phyloP scores from a whole-genome alignment of 2,113 vertebrate genomes.

The Hypanus sabinus region DNA sequence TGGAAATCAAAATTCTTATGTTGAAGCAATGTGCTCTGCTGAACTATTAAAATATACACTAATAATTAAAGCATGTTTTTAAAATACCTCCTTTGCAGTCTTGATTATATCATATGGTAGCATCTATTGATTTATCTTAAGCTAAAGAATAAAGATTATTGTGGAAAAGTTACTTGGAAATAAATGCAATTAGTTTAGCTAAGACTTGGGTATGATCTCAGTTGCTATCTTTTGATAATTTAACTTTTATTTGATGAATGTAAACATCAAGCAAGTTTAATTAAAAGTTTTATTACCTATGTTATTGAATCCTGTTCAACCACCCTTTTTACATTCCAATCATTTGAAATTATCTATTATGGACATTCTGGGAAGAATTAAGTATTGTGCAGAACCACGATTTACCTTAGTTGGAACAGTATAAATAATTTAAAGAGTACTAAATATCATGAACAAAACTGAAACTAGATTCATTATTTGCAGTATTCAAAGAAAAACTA shows the following conservation, averaged over 20 bases:
- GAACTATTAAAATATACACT: slow-evolving; percentile 4
- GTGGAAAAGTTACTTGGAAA: slow-evolving; percentile 33
- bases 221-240: background rate
- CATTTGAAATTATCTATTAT: background rate
- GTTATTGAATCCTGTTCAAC: background rate
- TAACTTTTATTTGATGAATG: background rate
- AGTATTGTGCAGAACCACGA: background rate
- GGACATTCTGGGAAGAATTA: background rate
- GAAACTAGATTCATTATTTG: background rate
- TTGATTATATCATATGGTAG: background rate
- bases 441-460: slow-evolving; percentile 10
- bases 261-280: background rate
- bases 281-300: background rate
- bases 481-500: background rate
- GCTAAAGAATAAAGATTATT: slow-evolving; percentile 4
- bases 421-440: background rate
- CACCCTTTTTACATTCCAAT: background rate
- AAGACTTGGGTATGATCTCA: background rate
- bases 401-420: slow-evolving; percentile 12
- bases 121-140: background rate
- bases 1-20: background rate
- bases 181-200: slow-evolving; percentile 16
- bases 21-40: background rate
- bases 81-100: background rate
- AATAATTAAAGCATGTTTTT: slow-evolving; percentile 2